Base-by-base conservation (phyloP, 2,888 invertebrate genomes). In the Bellardia bayeri region DNA sequence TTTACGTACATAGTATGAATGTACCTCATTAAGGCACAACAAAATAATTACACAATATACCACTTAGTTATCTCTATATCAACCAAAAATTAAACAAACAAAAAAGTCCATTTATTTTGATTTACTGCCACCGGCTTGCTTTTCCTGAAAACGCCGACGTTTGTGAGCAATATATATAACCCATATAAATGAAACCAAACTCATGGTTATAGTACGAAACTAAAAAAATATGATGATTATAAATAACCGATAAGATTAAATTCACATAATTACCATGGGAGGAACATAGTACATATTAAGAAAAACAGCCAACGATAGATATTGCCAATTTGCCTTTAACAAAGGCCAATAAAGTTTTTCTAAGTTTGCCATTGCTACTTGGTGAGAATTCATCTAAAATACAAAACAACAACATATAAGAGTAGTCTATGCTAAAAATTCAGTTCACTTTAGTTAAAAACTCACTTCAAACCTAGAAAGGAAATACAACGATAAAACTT, bases 111-210 rank as follows among this genome's bases (percentile, higher is more conserved):
- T 64, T 82, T 68, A 87, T 13, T 68, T 68, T 14, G 79, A 89
- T 69, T 90, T 89, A 7, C 89, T 84, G 42, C 89, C 90, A 51
- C 89, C 89, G 13, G 90, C 88, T 85, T 90, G 90, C 75, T 92
- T 91, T n/a, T 92, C 91, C 86, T 92, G 91, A 23, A 89, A 89
- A 16, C 95, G 95, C 13, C 96, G 94, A 90, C 97, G 95, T 91
- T 96, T 96, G 86, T 95, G 95, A 2, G 97, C 96, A 74, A 97
- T 91, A 91, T 96, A 97, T 92, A 97, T 95, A 1, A 96, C 95
- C 97, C 97, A 97, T 89, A 96, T 95, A 91, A 97, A 96, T 66
- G 96, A 96, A 83, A 97, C 95, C n/a, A 97, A 90, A 91, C 97
- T 97, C 92, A 95, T 95, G 84, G 96, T 95, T 13, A 97, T 94